These are phyloP conservation scores for Drosophila lowei DNA, from an alignment of 1,140 invertebrate species.

Conservation along the genomic window DNA sequence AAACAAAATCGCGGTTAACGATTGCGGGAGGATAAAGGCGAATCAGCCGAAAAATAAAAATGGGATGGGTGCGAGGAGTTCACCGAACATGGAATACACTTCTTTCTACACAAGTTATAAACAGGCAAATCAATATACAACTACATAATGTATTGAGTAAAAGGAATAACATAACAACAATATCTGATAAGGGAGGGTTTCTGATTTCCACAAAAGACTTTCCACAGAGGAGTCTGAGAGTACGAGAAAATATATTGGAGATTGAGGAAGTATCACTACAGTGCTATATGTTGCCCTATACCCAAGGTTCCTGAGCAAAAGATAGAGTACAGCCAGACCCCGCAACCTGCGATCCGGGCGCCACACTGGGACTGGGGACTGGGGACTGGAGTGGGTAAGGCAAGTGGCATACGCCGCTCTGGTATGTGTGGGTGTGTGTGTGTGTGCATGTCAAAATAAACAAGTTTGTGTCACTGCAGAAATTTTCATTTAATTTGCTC, in stretches of 20 bases:
- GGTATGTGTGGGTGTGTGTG: slow-evolving; percentile 38
- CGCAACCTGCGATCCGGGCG: slow-evolving; percentile 9
- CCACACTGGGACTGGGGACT: slow-evolving; percentile 1
- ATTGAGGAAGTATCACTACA: no score
- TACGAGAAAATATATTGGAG: no score
- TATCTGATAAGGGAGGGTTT: no score
- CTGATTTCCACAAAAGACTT: no score
- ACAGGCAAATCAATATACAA: no score
- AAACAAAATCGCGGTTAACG: slow-evolving; percentile 73
- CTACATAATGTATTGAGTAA: no score
- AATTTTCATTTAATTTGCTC: slow-evolving; percentile 79
- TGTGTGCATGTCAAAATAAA: slow-evolving; percentile 81
- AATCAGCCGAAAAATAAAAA: slow-evolving; percentile 19
- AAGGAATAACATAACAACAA: no score
- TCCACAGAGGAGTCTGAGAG: no score
- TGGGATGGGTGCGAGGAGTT: fast-evolving
- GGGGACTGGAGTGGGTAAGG: not conserved
- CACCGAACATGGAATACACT: no score
- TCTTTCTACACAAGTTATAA: no score
- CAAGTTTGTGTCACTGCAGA: slow-evolving; percentile 80
- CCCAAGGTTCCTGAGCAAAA: not conserved
- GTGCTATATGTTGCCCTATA: no score
- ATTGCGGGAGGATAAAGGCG: slow-evolving; percentile 52
- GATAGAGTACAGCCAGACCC: slow-evolving; percentile 16
- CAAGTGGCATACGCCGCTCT: slow-evolving; percentile 5